Conservation (phyloP, 1,140 invertebrate species). For the Lasioglossum albipes region DNA sequence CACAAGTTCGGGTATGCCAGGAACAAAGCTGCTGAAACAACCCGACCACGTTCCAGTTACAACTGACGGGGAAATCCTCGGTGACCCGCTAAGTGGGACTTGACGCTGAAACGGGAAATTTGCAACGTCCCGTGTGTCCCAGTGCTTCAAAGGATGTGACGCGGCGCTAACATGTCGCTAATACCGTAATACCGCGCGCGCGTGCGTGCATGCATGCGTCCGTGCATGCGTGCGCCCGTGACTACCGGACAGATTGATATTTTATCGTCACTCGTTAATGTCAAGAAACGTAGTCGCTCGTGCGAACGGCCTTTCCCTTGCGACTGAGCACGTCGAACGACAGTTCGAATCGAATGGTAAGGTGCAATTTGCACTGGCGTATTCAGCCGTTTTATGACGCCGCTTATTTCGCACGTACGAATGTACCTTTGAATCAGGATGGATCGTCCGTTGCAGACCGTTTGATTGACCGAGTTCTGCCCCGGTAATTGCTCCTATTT, state of each 20-base stretch:
- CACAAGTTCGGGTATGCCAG: neutral
- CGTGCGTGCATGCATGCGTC: too few species aligned
- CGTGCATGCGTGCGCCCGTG: neutral
- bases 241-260: slow-evolving; percentile 27
- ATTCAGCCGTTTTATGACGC: neutral
- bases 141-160: slow-evolving; percentile 21
- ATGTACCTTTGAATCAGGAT: neutral
- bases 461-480: neutral
- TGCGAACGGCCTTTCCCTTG: neutral
- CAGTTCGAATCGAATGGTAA: slow-evolving; percentile 7
- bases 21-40: slow-evolving; percentile 8
- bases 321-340: neutral
- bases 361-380: slow-evolving; percentile 9
- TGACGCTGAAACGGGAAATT: slow-evolving; percentile 41
- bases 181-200: slow-evolving; percentile 4
- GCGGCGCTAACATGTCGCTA: slow-evolving; percentile 32
- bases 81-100: slow-evolving; percentile 42
- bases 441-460: neutral
- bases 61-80: slow-evolving; percentile 47
- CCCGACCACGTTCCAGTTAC: slow-evolving; percentile 22
- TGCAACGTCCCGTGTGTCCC: slow-evolving; percentile 32
- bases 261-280: slow-evolving; percentile 39
- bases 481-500: too few species aligned
- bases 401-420: neutral
- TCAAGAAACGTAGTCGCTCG: neutral